Percentiles rank a stretch among this genome's conserved stretches.
Evolutionary conservation across 2,797 vertebrate species (phyloP).

Genomic region (Benthosema pterotum): DNA sequence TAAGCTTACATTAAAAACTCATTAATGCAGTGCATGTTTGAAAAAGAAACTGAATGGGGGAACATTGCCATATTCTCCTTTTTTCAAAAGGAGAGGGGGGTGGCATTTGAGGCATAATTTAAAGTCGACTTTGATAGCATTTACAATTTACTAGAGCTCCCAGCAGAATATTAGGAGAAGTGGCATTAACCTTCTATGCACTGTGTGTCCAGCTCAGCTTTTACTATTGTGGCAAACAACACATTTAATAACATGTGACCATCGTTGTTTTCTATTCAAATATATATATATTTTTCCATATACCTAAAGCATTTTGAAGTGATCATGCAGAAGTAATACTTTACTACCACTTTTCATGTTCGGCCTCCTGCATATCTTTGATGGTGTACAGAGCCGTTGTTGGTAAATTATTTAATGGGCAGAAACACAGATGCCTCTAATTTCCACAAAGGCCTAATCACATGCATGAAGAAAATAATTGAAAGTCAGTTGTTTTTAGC

Average conservation of each 20-base stretch:
- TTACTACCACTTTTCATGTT: conserved; percentile 56
- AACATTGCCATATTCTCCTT: conserved; percentile 1
- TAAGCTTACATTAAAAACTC: too few species aligned
- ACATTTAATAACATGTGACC: conserved; percentile 36
- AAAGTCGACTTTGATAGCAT: too few species aligned
- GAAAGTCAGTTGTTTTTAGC: too few species aligned
- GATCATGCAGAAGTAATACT: conserved; percentile 70
- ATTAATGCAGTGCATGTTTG: too few species aligned
- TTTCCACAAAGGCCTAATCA: conserved; percentile 46
- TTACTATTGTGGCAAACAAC: conserved; percentile 23
- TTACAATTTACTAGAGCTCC: too few species aligned
- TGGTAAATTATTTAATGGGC: conserved; percentile 60
- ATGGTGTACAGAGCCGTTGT: conserved; percentile 63
- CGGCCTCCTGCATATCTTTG: conserved; percentile 68
- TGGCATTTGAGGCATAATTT: too few species aligned
- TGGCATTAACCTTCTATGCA: conserved; percentile 18
- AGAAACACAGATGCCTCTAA: conserved; percentile 60
- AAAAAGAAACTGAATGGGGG: neutral
- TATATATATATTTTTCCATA: conserved; percentile 56
- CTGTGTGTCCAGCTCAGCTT: conserved; percentile 15
- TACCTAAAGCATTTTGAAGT: conserved; percentile 62
- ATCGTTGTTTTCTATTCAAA: conserved; percentile 52
- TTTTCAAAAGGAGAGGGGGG: neutral
- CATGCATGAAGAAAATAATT: too few species aligned
- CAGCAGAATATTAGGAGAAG: conserved; percentile 1